A percentile compares a stretch with the other conserved stretches of the same genome.
phyloP scores from a whole-genome alignment of 2,113 vertebrate genomes.

The Rhabdomys dilectus region DNA sequence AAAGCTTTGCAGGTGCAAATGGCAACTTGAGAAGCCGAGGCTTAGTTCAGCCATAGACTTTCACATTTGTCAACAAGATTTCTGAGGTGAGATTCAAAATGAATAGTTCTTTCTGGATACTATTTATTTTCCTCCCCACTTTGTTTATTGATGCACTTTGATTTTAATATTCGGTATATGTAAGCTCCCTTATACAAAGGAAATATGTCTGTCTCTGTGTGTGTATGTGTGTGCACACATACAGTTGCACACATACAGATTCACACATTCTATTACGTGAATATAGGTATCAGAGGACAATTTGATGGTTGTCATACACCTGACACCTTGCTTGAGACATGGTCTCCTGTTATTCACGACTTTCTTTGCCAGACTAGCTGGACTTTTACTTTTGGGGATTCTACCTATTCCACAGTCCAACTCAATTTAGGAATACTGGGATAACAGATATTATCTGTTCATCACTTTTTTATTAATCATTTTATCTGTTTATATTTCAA shows the following conservation, averaged over 20 bases:
- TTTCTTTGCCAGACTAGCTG: neutral
- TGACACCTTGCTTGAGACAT: neutral
- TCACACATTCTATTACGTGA: neutral
- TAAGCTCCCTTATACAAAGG: neutral
- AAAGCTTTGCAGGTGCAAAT: neutral
- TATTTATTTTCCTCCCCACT: neutral
- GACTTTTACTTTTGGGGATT: neutral
- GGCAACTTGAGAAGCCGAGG: neutral
- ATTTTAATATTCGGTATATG: neutral
- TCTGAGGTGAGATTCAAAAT: slow-evolving; percentile 33
- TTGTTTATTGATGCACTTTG: neutral
- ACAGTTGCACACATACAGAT: too few relatives aligned
- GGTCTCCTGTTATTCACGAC: neutral
- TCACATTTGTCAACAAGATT: neutral
- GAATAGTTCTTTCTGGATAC: neutral
- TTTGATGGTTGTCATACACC: neutral
- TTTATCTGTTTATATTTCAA: too few relatives aligned
- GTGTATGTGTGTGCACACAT: neutral
- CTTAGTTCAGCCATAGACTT: neutral
- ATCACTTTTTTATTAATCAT: too few relatives aligned
- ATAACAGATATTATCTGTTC: neutral
- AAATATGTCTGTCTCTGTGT: neutral
- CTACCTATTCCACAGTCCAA: neutral
- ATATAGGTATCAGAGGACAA: neutral
- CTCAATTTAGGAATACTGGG: neutral